phyloP scores from a whole-genome alignment of 2,113 vertebrate genomes.

The Meriones unguiculatus region DNA sequence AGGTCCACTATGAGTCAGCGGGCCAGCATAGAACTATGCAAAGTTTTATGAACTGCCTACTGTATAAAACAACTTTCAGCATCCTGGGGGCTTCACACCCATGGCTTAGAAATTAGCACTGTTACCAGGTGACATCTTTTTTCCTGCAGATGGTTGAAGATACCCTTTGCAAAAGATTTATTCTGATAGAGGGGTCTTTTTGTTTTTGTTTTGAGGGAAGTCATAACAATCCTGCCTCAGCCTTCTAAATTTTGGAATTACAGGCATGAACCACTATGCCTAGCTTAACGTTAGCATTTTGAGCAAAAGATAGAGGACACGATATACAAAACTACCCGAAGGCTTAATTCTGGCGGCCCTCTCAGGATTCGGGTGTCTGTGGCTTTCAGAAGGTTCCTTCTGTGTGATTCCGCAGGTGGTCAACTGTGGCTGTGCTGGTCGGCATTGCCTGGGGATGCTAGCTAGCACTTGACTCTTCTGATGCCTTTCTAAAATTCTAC shows the following conservation, averaged over 20 bases:
- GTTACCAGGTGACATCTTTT: neutral
- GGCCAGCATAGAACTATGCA: neutral
- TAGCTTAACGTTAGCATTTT: constrained; percentile 13
- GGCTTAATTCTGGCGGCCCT: neutral
- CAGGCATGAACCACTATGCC: neutral
- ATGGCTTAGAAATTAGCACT: neutral
- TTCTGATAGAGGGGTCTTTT: neutral
- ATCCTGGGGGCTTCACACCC: neutral
- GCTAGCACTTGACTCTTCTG: neutral
- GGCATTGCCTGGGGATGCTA: neutral
- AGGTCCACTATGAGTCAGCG: neutral
- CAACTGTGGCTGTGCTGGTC: neutral
- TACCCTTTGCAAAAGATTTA: neutral
- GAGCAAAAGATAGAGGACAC: constrained; percentile 5
- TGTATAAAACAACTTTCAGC: neutral
- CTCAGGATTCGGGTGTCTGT: neutral
- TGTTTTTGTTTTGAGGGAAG: neutral
- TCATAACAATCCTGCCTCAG: neutral
- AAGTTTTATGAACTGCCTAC: too few species aligned
- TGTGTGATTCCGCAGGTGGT: neutral
- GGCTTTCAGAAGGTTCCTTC: constrained; percentile 2
- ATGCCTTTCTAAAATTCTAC: neutral
- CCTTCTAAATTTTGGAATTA: neutral
- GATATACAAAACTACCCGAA: neutral
- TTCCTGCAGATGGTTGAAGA: neutral